Evolutionary conservation across 2,797 vertebrate genomes (phyloP).

Genomic region (Eulemur mongoz): DNA sequence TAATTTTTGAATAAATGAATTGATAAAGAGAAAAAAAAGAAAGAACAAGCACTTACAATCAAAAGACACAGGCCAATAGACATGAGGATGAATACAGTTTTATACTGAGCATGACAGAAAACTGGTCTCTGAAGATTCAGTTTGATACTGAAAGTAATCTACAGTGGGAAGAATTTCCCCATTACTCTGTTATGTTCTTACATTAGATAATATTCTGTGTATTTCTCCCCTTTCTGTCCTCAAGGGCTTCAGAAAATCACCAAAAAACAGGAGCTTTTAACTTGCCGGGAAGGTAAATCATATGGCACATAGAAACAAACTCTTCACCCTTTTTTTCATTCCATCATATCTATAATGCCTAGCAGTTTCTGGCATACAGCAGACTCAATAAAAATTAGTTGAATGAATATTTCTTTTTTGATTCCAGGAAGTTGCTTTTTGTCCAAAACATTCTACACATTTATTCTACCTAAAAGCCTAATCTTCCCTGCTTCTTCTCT

Average conservation of each 20-base stretch:
- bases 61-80: not conserved
- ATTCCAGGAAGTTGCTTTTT: not conserved
- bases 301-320: not conserved
- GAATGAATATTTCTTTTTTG: constrained; percentile 10
- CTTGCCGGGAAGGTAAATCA: not conserved
- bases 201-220: not conserved
- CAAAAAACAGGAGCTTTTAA: not conserved
- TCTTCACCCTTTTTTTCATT: not conserved
- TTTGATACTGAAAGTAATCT: not conserved
- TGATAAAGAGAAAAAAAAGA: not conserved
- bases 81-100: not conserved
- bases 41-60: not conserved
- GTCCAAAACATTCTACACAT: not conserved
- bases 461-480: not conserved
- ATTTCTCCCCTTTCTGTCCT: not conserved
- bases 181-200: not conserved
- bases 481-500: not conserved
- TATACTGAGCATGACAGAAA: not conserved
- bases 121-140: not conserved
- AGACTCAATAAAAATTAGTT: not conserved
- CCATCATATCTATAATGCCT: not conserved
- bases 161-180: not conserved
- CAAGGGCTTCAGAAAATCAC: constrained; percentile 22
- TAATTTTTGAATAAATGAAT: not conserved
- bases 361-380: not conserved